A percentile compares a stretch with the other conserved stretches of the same genome.
Evolutionary conservation across 1,140 invertebrate genomes (phyloP).

Genomic region (Callitettix versicolor): DNA sequence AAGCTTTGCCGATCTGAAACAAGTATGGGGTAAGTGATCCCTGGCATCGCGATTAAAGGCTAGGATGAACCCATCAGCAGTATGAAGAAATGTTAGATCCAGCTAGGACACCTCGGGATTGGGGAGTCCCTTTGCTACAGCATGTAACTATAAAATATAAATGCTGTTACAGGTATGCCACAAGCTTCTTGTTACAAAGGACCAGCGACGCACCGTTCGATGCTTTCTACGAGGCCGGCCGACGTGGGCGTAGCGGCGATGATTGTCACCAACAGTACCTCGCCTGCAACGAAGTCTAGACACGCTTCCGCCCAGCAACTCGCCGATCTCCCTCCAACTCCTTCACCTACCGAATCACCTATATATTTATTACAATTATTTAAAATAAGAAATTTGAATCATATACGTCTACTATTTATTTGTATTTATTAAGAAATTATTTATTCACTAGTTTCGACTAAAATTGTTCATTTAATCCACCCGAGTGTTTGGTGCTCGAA

Average conservation of each 20-base stretch:
- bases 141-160: no score
- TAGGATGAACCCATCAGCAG: no score
- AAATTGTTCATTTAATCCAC: no score
- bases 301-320: neutral
- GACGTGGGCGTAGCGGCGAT: slow-evolving; percentile 68
- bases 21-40: no score
- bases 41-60: no score
- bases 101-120: no score
- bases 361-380: no score
- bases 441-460: neutral
- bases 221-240: slow-evolving; percentile 60
- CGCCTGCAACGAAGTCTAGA: slow-evolving; percentile 75
- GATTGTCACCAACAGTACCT: slow-evolving; percentile 72
- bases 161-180: slow-evolving; percentile 64
- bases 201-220: slow-evolving; percentile 60
- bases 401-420: neutral
- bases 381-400: neutral
- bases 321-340: slow-evolving; percentile 5
- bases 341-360: neutral
- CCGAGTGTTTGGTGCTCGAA: no score
- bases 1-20: no score
- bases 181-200: slow-evolving; percentile 70
- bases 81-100: no score
- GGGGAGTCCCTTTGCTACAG: no score
- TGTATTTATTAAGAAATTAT: neutral